Base-by-base conservation (phyloP, 2,888 invertebrate species). In the Cosmorhoe ocellata region DNA sequence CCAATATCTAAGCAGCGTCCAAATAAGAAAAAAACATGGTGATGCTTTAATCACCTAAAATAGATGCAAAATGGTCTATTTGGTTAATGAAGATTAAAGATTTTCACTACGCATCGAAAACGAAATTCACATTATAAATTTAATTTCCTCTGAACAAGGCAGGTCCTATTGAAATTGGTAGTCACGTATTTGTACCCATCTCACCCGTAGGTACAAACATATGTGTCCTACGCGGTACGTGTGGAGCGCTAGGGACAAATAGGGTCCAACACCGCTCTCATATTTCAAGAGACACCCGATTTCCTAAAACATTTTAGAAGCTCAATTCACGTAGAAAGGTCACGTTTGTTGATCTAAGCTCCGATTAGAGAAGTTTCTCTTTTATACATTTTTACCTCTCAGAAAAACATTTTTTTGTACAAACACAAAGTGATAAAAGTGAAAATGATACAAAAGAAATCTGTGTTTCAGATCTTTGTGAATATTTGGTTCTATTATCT, bases 251-350 rank as follows among this genome's bases (percentile, higher is more conserved):
- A 6, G 34, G 31, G 31, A 42, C 42, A 42, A 30, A 48, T 31
- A 48, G 11, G 31, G 36, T 37, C 48, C 31, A 9, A 26, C 11
- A 38, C 5, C 1, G n/a, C 6, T 34, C 36, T 48, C 37, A 32
- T 42, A 48, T 48, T 31, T 48, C 48, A 48, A 30, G 37, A 13
- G 22, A 31, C 26, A 11, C 8, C 6, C 40, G 22, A 40, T 36
- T 30, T 36, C n/a, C 26, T 37, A 11, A 24, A 47, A 30, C 34
- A 42, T 37, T 27, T 22, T 30, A 13, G 5, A 26, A 12, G 36
- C 24, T 40, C 27, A 36, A 14, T 5, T 33, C 11, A 38, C 32
- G 38, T 38, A 10, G 28, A 48, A 12, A 48, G 47, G 28, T 41
- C 41, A 31, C 30, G 27, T 40, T n/a, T 28, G 18, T 28, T 18